phyloP scores from a whole-genome alignment of 2,888 invertebrate genomes.

The Dendrolimus houi region DNA sequence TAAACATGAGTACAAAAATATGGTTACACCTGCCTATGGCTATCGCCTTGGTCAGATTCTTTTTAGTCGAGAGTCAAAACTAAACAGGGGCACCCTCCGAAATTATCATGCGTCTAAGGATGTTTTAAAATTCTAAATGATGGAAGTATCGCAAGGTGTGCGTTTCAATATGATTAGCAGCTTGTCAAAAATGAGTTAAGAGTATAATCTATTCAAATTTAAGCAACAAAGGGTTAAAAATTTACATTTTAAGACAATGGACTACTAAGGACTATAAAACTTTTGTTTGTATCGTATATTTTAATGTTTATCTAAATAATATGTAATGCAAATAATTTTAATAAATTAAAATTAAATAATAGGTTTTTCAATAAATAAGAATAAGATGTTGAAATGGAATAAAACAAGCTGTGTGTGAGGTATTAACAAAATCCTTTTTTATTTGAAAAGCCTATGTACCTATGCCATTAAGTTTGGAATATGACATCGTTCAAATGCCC shows the following conservation, averaged over 20 bases:
- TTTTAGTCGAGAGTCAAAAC: constrained; percentile 31
- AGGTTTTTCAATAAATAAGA: too few relatives aligned
- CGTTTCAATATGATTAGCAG: constrained; percentile 73
- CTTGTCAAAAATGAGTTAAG: constrained; percentile 71
- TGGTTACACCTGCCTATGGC: constrained; percentile 30
- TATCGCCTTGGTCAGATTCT: constrained; percentile 36
- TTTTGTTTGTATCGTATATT: neutral
- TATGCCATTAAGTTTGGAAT: too few relatives aligned
- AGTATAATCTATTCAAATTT: constrained; percentile 62
- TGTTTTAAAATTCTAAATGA: constrained; percentile 64
- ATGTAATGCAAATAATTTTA: neutral
- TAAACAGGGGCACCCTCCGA: constrained; percentile 32
- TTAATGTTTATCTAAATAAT: neutral
- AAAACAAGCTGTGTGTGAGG: too few relatives aligned
- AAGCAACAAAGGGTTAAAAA: constrained; percentile 56
- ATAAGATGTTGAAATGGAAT: too few relatives aligned
- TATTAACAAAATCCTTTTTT: too few relatives aligned
- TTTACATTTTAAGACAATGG: constrained; percentile 8
- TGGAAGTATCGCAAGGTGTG: constrained; percentile 63
- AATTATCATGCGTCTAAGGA: constrained; percentile 50
- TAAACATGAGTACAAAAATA: constrained; percentile 9
- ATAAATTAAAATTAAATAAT: too few relatives aligned
- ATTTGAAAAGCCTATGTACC: too few relatives aligned
- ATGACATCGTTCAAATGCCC: too few relatives aligned
- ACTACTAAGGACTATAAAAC: neutral